A percentile compares a stretch with the other conserved stretches of the same genome.
Conservation (phyloP, 2,113 vertebrate genomes). For the Oenanthe oenanthe region DNA sequence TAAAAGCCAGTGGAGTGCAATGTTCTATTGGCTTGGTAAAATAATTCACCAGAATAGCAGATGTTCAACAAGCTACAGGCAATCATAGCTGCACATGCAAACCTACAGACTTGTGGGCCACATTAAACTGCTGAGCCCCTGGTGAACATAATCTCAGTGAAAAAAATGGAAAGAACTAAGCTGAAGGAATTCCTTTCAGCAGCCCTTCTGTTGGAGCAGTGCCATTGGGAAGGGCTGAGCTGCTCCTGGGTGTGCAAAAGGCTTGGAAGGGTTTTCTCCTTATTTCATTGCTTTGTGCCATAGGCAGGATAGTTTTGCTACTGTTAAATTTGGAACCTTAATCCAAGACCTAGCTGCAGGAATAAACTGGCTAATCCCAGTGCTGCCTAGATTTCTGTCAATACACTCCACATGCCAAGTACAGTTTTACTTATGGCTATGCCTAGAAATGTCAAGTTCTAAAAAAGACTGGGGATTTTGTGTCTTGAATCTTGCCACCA, state of each 20-base stretch:
- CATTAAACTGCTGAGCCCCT: neutral
- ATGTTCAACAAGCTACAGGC: neutral
- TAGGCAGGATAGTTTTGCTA: neutral
- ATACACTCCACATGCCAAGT: fast-evolving
- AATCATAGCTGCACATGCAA: neutral
- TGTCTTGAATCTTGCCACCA: neutral
- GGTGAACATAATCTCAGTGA: neutral
- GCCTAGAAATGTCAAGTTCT: neutral
- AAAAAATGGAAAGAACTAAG: neutral
- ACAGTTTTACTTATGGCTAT: neutral
- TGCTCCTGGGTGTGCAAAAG: neutral
- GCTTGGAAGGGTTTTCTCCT: fast-evolving
- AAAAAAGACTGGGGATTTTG: neutral
- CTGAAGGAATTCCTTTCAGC: neutral
- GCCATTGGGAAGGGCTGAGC: neutral
- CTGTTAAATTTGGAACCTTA: neutral
- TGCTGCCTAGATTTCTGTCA: neutral
- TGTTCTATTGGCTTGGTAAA: neutral
- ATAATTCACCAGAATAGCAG: neutral
- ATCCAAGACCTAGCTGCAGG: neutral
- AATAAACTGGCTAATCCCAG: neutral
- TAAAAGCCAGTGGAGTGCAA: neutral
- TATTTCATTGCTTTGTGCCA: neutral
- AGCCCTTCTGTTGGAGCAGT: neutral
- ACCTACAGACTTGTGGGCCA: neutral